A percentile compares a stretch with the other conserved stretches of the same genome.
These are phyloP conservation scores for Sphenodon punctatus DNA, from an alignment of 2,797 vertebrate species.

Conservation along the genomic window DNA sequence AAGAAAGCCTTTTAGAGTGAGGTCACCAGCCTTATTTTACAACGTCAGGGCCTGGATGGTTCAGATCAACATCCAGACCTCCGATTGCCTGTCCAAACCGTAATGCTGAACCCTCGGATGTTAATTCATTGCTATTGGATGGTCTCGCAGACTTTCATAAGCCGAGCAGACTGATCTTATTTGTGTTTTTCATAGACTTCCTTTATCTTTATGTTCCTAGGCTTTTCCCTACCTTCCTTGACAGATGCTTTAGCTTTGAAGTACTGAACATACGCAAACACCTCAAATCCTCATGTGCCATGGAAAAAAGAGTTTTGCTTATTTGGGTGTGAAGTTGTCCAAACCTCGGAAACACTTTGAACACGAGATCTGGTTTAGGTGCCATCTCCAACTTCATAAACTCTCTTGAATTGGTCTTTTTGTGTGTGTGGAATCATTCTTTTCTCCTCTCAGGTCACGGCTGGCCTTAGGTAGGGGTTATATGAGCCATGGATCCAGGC, in stretches of 20 bases:
- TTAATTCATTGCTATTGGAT: neutral
- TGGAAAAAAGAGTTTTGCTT: neutral
- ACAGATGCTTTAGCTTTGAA: neutral
- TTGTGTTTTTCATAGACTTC: neutral
- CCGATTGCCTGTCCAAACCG: constrained; percentile 5
- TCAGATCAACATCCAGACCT: neutral
- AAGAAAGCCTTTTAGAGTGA: constrained; percentile 14
- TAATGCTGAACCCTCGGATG: constrained; percentile 19
- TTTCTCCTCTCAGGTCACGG: no score
- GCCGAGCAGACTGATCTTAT: neutral
- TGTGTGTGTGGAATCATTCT: neutral
- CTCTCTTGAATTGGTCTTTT: neutral
- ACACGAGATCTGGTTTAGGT: neutral
- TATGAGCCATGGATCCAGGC: no score
- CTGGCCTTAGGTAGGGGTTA: no score
- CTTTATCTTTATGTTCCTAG: neutral
- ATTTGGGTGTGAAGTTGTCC: neutral
- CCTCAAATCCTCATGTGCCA: neutral
- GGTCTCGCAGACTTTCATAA: neutral
- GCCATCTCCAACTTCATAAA: neutral
- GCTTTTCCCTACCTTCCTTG: neutral
- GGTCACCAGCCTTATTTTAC: constrained; percentile 20
- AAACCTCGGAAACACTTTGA: neutral
- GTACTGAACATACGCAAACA: neutral
- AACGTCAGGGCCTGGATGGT: neutral